Percentiles rank a stretch among this genome's conserved stretches.
Evolutionary conservation across 2,888 invertebrate species (phyloP).

Genomic region (Willowsia nigromaculata): DNA sequence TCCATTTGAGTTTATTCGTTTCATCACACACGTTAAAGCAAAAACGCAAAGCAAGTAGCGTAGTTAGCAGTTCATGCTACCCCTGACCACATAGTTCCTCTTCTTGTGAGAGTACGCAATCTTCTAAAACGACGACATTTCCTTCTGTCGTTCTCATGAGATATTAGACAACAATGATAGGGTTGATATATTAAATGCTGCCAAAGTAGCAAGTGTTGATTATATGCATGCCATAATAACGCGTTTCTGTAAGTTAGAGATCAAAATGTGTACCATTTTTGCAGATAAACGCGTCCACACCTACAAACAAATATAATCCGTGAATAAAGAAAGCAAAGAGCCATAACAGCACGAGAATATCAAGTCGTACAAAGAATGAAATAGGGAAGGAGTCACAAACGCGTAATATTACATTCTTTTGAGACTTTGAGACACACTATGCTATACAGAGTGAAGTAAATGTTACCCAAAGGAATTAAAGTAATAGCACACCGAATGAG

Average conservation of each 20-base stretch:
- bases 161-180: neutral
- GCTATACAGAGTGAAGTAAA: slow-evolving; percentile 17
- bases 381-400: neutral
- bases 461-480: slow-evolving; percentile 57
- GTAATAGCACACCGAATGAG: slow-evolving; percentile 27
- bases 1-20: neutral
- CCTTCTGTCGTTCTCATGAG: slow-evolving; percentile 40
- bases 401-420: slow-evolving; percentile 13
- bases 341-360: neutral
- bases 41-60: neutral
- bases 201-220: slow-evolving; percentile 59
- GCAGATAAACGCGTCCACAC: neutral
- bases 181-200: slow-evolving; percentile 40
- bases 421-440: neutral
- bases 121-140: slow-evolving; percentile 50
- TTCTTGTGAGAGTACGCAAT: slow-evolving; percentile 49
- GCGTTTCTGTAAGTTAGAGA: neutral
- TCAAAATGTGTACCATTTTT: slow-evolving; percentile 10
- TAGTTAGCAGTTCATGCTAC: neutral
- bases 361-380: neutral
- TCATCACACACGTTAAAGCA: neutral
- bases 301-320: neutral
- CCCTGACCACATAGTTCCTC: neutral
- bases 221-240: neutral
- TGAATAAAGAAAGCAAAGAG: neutral